Conservation (phyloP, 2,113 vertebrate genomes). For the Erinaceus europaeus region DNA sequence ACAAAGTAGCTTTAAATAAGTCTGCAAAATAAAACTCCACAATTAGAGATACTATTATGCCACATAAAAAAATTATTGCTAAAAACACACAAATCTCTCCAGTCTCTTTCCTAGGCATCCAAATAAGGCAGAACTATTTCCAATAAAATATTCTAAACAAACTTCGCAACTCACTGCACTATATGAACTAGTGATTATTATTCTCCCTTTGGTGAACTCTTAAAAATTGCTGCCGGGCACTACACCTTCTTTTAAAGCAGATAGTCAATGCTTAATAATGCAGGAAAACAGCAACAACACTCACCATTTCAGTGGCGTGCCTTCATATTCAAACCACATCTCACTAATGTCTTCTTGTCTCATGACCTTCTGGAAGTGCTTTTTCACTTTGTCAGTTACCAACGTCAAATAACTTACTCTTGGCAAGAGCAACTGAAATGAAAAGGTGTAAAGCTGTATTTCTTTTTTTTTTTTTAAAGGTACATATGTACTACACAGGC, state of each 20-base stretch:
- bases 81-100: slow-evolving; percentile 29
- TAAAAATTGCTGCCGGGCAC: slow-evolving; percentile 1
- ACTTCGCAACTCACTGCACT: slow-evolving; percentile 7
- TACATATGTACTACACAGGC: not conserved
- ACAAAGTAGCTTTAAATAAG: not conserved
- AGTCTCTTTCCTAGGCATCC: not conserved
- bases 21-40: not conserved
- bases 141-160: slow-evolving; percentile 14
- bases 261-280: slow-evolving; percentile 30
- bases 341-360: slow-evolving; percentile 93
- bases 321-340: slow-evolving; percentile 99
- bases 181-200: not conserved
- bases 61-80: slow-evolving; percentile 24
- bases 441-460: slow-evolving; percentile 54
- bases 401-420: slow-evolving; percentile 97
- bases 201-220: not conserved
- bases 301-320: slow-evolving; percentile 97
- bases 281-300: slow-evolving; percentile 77
- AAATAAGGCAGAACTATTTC: slow-evolving; percentile 40
- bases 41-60: slow-evolving; percentile 8
- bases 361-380: slow-evolving; percentile 97
- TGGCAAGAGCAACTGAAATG: slow-evolving; percentile 93
- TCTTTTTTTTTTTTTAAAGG: slow-evolving; percentile 47
- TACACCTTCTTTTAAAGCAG: not conserved
- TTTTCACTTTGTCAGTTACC: slow-evolving; percentile 99